Evolutionary conservation across 2,113 vertebrate species (phyloP), one percentile per base, ranked within the genome.

Genomic region (Micronycteris hirsuta): DNA sequence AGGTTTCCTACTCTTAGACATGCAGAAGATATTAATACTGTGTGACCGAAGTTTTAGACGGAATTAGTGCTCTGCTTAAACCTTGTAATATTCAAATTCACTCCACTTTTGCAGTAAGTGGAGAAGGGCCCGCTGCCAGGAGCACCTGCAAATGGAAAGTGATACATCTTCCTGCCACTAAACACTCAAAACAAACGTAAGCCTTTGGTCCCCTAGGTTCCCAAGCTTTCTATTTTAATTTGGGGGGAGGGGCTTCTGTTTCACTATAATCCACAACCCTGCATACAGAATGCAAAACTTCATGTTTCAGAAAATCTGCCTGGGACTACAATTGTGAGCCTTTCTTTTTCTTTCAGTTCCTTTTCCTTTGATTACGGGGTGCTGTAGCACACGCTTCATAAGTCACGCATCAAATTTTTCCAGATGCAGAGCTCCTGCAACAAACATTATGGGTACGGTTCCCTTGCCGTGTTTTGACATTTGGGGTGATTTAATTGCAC

Each of bases 401-500:
- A 84, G 41, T 95, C 38, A 10, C 2, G 3, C 49, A 33, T 65
- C 16, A 20, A 89, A 81, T 94, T 97, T 94, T 78, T 95, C 45
- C 78, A 91, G 76, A 89, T 36, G 74, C 84, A 89, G n/a, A 81
- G 26, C 56, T 92, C 61, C 61, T 82, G 17, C 33, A 77, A 96
- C 67, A 24, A 77, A 96, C 67, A 24, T 47, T 5, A 2, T 38
- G 65, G 19, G 38, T 71, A 22, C 28, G 13, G 0, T 58, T 96
- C 85, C 91, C 61, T 54, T 81, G 70, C 38, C 58, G 0, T 73
- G 65, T 94, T 97, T 97, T 97, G 97, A 93, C 89, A 67, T 93
- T 68, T 26, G 19, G 82, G 9, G 67, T 74, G 38, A 86, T 92
- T 97, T 97, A 95, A 97, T 96, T 97, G 82, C 61, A 43, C 85